Percentiles rank a stretch among this genome's conserved stretches.
Conservation (phyloP, 1,140 invertebrate species). For the Theocolax elegans region DNA sequence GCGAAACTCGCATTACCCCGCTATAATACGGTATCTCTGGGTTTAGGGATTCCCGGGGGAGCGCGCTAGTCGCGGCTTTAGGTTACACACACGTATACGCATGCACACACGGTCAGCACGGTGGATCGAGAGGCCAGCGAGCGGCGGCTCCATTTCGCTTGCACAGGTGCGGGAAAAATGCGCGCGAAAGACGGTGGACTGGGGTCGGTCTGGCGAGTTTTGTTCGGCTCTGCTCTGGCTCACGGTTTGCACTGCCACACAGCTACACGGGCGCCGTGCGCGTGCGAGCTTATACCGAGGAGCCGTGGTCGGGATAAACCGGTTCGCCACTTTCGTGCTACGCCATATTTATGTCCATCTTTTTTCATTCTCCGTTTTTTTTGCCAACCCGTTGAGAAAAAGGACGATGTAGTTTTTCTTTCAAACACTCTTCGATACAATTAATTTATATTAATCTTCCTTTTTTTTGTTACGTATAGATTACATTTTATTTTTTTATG, state of each 20-base stretch:
- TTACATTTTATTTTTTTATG: no score
- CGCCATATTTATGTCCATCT: no score
- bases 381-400: constrained; percentile 41
- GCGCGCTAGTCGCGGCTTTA: not conserved
- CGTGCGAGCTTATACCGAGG: constrained; percentile 51
- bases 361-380: constrained; percentile 59
- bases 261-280: constrained; percentile 5
- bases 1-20: constrained; percentile 4
- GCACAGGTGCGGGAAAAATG: constrained; percentile 35
- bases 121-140: constrained; percentile 5
- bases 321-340: constrained; percentile 63
- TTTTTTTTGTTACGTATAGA: no score
- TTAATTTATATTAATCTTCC: no score
- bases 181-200: not conserved
- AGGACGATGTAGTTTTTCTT: constrained; percentile 14
- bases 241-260: not conserved
- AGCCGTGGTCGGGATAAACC: constrained; percentile 54
- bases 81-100: not conserved
- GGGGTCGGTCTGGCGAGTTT: not conserved
- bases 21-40: constrained; percentile 5
- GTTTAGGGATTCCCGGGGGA: constrained; percentile 10
- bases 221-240: constrained; percentile 37
- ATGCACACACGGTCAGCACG: not conserved
- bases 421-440: no score
- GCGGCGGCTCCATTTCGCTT: not conserved